Conservation (phyloP, 2,113 vertebrate genomes). For the Sapajus apella region DNA sequence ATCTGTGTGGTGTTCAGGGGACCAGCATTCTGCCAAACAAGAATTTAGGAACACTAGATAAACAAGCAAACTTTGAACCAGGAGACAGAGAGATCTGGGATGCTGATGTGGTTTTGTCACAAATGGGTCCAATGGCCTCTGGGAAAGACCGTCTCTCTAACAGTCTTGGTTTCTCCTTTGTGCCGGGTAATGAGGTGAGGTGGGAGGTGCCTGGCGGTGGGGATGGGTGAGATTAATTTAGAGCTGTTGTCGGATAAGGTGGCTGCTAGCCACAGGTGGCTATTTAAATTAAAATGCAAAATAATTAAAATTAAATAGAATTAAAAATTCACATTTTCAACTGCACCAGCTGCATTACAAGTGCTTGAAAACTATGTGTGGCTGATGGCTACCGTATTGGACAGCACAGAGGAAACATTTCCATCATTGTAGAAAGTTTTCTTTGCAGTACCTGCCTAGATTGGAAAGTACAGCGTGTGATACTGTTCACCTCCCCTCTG, state of each 20-base stretch:
- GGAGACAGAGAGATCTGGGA: background rate
- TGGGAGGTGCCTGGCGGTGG: background rate
- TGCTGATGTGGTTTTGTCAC: background rate
- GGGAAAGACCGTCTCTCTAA: background rate
- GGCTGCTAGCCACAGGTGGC: background rate
- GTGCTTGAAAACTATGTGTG: background rate
- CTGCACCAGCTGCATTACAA: background rate
- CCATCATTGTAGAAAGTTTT: background rate
- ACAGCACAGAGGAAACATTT: background rate
- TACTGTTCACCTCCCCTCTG: background rate
- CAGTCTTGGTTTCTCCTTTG: background rate
- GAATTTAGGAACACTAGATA: background rate
- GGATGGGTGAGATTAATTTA: background rate
- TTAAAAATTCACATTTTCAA: background rate
- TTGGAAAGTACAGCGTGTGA: background rate
- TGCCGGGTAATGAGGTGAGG: background rate
- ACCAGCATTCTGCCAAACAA: background rate
- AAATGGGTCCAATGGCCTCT: background rate
- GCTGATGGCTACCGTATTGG: background rate
- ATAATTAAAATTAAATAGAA: slow-evolving; percentile 10
- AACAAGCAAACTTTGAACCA: background rate
- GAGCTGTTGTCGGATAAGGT: background rate
- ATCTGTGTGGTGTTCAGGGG: background rate
- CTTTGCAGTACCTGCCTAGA: background rate
- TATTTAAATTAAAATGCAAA: slow-evolving; percentile 13